These are phyloP conservation scores for Heliocidaris erythrogramma DNA, from an alignment of 35 echinoderm and acorn worm genomes.

Conservation along the genomic window DNA sequence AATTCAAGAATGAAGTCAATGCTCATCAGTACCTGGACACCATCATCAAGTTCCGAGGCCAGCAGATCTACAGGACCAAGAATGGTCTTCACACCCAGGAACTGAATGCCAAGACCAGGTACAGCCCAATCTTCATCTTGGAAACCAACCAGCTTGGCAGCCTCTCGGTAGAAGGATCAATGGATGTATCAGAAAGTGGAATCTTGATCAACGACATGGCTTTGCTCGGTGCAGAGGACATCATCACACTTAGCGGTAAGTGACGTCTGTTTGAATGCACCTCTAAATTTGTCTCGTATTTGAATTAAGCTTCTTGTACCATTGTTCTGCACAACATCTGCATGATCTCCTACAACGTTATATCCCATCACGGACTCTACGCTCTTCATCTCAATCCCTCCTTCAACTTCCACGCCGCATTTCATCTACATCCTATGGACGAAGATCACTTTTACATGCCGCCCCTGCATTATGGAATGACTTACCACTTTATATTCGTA, in stretches of 20 bases:
- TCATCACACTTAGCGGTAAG: neutral
- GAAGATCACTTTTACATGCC: too few species aligned
- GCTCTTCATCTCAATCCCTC: too few species aligned
- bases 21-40: conserved; percentile 1
- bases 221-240: neutral
- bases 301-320: too few species aligned
- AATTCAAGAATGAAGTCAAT: neutral
- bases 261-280: neutral
- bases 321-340: too few species aligned
- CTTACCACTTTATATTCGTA: too few species aligned
- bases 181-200: neutral
- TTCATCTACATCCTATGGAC: too few species aligned
- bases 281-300: too few species aligned
- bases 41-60: neutral
- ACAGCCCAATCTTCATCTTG: neutral
- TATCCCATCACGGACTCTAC: too few species aligned
- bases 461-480: too few species aligned
- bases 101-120: neutral
- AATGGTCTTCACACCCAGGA: neutral
- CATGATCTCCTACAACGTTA: too few species aligned
- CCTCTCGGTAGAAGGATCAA: neutral
- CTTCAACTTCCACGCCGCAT: too few species aligned
- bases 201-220: neutral
- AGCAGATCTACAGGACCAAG: neutral
- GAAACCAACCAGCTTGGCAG: neutral